A percentile compares a stretch with the other conserved stretches of the same genome.
Conservation (phyloP, 2,797 vertebrate species). For the Chloroceryle amazona region DNA sequence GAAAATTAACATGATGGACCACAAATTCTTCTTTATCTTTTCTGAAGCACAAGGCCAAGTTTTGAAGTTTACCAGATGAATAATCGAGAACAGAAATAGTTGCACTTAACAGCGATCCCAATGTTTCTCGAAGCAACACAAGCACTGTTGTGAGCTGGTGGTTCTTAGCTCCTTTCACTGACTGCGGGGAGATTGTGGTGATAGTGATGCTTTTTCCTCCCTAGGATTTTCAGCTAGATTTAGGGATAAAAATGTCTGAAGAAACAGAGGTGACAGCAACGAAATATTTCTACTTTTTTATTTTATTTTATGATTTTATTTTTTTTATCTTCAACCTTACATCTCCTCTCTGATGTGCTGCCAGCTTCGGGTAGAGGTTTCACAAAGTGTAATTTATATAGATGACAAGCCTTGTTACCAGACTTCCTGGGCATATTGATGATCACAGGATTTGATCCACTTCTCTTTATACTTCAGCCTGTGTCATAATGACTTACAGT, state of each 20-base stretch:
- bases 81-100: neutral
- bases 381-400: neutral
- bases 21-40: neutral
- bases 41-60: neutral
- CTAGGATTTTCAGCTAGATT: neutral
- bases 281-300: neutral
- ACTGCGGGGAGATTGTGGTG: neutral
- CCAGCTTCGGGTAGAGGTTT: slow-evolving; percentile 7
- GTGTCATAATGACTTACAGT: neutral
- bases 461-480: neutral
- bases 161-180: neutral
- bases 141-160: neutral
- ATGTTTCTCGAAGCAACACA: neutral
- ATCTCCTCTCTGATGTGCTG: neutral
- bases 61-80: neutral
- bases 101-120: rapidly evolving
- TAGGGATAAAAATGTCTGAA: neutral
- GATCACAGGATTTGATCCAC: neutral
- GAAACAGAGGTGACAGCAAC: neutral
- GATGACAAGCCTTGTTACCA: neutral
- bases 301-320: too few relatives aligned
- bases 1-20: neutral
- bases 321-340: neutral
- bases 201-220: neutral
- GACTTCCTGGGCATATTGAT: neutral